Conservation (phyloP, 2,113 vertebrate genomes). For the Zingel zingel region DNA sequence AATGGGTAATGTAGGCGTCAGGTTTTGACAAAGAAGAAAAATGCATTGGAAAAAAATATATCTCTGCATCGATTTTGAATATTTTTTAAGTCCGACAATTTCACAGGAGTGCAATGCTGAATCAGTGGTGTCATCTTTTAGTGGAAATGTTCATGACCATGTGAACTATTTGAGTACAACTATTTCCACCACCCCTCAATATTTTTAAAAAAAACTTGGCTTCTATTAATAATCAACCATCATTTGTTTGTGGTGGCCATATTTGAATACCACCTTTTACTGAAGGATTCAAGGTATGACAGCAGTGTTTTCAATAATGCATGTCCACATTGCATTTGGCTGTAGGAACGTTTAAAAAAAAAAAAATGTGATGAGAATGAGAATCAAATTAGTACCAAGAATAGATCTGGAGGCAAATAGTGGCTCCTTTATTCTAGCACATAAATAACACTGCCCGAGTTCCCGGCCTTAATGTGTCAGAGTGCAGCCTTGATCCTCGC, state of each 20-base stretch:
- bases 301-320: neutral
- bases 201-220: neutral
- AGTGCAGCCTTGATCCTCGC: slow-evolving; percentile 40
- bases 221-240: neutral
- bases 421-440: slow-evolving; percentile 21
- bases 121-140: neutral
- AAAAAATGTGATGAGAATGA: neutral
- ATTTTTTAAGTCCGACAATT: neutral
- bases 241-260: neutral
- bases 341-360: neutral
- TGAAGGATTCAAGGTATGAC: neutral
- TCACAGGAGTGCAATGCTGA: neutral
- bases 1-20: neutral
- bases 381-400: slow-evolving; percentile 29
- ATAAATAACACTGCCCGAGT: slow-evolving; percentile 20
- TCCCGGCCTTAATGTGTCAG: slow-evolving; percentile 39
- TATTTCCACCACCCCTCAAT: neutral
- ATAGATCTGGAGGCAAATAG: slow-evolving; percentile 25
- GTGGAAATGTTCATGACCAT: neutral
- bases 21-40: neutral
- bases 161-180: neutral
- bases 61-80: neutral
- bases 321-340: neutral
- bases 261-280: neutral
- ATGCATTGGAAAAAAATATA: neutral